These are phyloP conservation scores for Parapristionchus giblindavisi DNA, from an alignment of 2,888 invertebrate genomes.

Conservation along the genomic window DNA sequence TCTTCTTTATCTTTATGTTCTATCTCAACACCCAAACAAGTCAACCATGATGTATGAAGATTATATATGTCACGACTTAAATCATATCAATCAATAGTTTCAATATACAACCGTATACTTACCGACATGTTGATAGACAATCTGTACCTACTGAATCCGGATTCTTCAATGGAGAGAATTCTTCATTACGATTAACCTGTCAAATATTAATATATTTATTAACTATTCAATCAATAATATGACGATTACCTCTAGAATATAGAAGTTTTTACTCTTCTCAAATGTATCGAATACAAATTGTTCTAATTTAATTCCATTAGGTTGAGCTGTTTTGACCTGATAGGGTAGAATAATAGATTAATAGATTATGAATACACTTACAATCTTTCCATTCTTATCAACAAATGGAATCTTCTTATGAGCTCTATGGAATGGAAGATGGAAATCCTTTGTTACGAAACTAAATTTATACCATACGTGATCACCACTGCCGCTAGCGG, in stretches of 20 bases:
- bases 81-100: neutral
- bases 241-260: slow-evolving; percentile 78
- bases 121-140: slow-evolving; percentile 78
- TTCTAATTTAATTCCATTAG: slow-evolving; percentile 97
- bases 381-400: slow-evolving; percentile 74
- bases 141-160: slow-evolving; percentile 83
- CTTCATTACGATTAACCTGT: slow-evolving; percentile 85
- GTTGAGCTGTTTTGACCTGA: slow-evolving; percentile 79
- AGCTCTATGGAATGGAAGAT: slow-evolving; percentile 88
- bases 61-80: slow-evolving; percentile 25
- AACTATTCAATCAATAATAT: neutral
- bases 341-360: slow-evolving; percentile 23
- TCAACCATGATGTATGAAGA: slow-evolving; percentile 27
- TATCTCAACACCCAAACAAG: neutral
- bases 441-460: slow-evolving; percentile 76
- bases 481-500: neutral
- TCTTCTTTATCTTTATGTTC: neutral
- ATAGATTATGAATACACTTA: neutral
- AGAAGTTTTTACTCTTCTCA: slow-evolving; percentile 88
- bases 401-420: slow-evolving; percentile 94
- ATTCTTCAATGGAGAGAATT: slow-evolving; percentile 97
- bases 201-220: neutral
- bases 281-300: slow-evolving; percentile 99
- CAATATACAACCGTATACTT: neutral
- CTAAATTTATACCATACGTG: slow-evolving; percentile 39